These are phyloP conservation scores for Harpegnathos saltator DNA, from an alignment of 1,140 invertebrate genomes.

Conservation along the genomic window DNA sequence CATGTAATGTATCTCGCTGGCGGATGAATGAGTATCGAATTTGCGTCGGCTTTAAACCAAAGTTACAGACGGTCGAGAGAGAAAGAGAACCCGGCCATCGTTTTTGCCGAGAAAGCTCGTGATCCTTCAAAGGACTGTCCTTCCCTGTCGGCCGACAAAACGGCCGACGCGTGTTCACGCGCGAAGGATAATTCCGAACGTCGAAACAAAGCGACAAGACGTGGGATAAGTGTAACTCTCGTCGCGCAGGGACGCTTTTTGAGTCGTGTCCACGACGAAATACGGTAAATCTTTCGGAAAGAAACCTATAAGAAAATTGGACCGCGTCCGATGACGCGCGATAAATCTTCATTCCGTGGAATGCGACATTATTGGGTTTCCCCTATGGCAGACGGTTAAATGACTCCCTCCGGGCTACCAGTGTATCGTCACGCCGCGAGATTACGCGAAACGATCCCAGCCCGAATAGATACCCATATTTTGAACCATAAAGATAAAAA, in stretches of 20 bases:
- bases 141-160: neutral
- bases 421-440: neutral
- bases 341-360: slow-evolving; percentile 43
- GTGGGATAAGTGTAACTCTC: neutral
- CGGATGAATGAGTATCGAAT: slow-evolving; percentile 9
- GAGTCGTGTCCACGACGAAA: neutral
- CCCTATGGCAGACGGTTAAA: slow-evolving; percentile 12
- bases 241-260: neutral
- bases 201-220: neutral
- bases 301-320: slow-evolving; percentile 35
- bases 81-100: neutral
- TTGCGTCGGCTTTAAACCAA: slow-evolving; percentile 45
- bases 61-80: slow-evolving; percentile 32
- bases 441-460: neutral
- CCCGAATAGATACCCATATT: neutral
- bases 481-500: slow-evolving; percentile 6
- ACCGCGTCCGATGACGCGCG: slow-evolving; percentile 3
- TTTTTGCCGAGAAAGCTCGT: neutral
- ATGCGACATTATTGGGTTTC: slow-evolving; percentile 32
- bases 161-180: too few species aligned
- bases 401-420: neutral
- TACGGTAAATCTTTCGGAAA: neutral
- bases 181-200: neutral
- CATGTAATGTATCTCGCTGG: slow-evolving; percentile 37
- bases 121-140: neutral